These are phyloP conservation scores for Macrobrachium nipponense DNA, from an alignment of 1,140 invertebrate species.

Conservation along the genomic window DNA sequence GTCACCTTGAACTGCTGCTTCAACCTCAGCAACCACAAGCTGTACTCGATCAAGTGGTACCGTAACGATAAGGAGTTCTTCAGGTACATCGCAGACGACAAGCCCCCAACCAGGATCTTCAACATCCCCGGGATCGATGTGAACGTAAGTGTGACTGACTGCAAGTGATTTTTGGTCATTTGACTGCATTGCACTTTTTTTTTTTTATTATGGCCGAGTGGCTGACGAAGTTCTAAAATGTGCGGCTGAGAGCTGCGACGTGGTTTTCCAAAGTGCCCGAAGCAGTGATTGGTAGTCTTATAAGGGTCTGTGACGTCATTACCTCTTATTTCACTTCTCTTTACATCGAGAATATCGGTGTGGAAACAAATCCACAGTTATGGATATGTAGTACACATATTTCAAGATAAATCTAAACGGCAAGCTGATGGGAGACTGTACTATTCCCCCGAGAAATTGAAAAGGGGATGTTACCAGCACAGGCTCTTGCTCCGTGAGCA, in stretches of 20 bases:
- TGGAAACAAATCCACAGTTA: no score
- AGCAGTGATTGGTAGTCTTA: no score
- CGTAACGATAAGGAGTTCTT: conserved; percentile 81
- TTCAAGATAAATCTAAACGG: no score
- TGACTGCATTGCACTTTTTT: neutral
- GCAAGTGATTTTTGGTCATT: neutral
- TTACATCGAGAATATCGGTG: no score
- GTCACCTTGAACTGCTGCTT: conserved; percentile 73
- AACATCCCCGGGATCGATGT: conserved; percentile 66
- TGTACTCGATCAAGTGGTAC: conserved; percentile 87
- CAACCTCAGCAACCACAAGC: conserved; percentile 76
- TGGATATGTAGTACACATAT: no score
- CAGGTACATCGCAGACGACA: conserved; percentile 68
- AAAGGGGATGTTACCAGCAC: no score
- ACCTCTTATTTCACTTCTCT: no score
- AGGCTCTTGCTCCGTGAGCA: no score
- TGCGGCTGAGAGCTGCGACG: neutral
- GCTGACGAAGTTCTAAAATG: neutral
- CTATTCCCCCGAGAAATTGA: no score
- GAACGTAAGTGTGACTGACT: conserved; percentile 66
- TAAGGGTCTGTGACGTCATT: no score
- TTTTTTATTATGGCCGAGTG: no score
- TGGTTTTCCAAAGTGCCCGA: neutral
- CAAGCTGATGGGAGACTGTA: no score
- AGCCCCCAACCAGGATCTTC: conserved; percentile 68